Evolutionary conservation across 2,113 vertebrate species (phyloP), one percentile per base, ranked within the genome.

Genomic region (Trachemys scripta): DNA sequence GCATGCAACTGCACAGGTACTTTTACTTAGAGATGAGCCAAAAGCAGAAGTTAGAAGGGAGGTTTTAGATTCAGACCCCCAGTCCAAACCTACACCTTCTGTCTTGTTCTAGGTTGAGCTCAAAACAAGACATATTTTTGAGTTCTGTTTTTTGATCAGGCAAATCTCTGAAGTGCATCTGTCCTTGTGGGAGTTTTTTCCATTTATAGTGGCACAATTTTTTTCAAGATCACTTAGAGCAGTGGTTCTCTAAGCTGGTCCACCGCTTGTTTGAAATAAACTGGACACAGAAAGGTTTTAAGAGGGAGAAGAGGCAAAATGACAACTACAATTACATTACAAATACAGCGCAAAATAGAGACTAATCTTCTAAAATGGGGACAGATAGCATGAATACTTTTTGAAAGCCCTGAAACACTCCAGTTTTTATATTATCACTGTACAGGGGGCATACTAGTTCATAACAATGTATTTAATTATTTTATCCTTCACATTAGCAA

Each of bases 381-480:
- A 72, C 81, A 90, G 92, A 95, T 53, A 6, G 9, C 49, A 62
- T 84, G 90, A 93, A 8, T 51, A 92, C 27, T 79, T 47, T 95
- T 94, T 80, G 49, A 45, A 96, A 95, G 85, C 84, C 80, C 92
- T 80, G 27, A 92, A 89, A 86, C 78, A 76, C 82, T 83, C 78
- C 38, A 80, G 13, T 82, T 85, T 85, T 82, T 22, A 1, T 81
- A 49, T 89, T 76, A 29, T 14, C 54, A 25, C 79, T 95, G 22
- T 90, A 25, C n/a, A 95, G 89, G 4, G 2, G 35, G 19, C 82
- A 87, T 78, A 59, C 42, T 1, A 88, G 92, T 94, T 11, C 29
- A 22, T 22, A 86, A 16, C 49, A 84, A 78, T 89, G 24, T 72
- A 86, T 92, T 90, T 96, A 17, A 50, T 78, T 25, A 27, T 93